A percentile compares a stretch with the other conserved stretches of the same genome.
Conservation (phyloP, 2,113 vertebrate species). For the Zosterops hypoxanthus region DNA sequence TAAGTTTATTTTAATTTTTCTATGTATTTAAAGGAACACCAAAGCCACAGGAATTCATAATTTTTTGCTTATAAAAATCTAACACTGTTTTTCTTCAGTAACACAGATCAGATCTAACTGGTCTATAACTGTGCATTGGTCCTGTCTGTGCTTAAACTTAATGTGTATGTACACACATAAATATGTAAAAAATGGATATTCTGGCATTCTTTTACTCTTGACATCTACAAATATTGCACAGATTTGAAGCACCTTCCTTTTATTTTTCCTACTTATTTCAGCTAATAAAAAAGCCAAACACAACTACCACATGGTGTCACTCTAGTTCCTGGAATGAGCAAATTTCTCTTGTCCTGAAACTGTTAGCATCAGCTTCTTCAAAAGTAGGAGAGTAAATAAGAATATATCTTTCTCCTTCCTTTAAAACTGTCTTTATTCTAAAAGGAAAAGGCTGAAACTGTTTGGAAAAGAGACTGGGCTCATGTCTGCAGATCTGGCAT, state of each 20-base stretch:
- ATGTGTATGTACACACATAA: neutral
- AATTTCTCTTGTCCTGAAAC: neutral
- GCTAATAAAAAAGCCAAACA: too few species aligned
- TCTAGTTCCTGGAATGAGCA: neutral
- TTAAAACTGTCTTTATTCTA: neutral
- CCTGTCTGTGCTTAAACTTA: neutral
- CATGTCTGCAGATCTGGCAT: neutral
- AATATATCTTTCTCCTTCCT: neutral
- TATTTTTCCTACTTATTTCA: neutral
- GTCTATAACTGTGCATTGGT: neutral
- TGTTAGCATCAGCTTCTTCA: neutral
- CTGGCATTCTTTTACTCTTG: neutral
- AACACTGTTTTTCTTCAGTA: neutral
- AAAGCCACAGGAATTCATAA: neutral
- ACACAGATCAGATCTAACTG: neutral
- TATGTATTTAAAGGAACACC: neutral
- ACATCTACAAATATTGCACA: neutral
- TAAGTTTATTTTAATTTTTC: neutral
- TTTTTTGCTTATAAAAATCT: neutral
- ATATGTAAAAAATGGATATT: neutral
- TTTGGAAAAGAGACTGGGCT: neutral
- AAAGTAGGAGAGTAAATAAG: neutral
- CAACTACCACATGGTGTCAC: slow-evolving; percentile 9
- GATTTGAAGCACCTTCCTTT: neutral
- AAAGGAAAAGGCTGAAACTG: neutral